A percentile compares a stretch with the other conserved stretches of the same genome.
Conservation (phyloP, 2,113 vertebrate genomes). For the Collichthys lucidus region DNA sequence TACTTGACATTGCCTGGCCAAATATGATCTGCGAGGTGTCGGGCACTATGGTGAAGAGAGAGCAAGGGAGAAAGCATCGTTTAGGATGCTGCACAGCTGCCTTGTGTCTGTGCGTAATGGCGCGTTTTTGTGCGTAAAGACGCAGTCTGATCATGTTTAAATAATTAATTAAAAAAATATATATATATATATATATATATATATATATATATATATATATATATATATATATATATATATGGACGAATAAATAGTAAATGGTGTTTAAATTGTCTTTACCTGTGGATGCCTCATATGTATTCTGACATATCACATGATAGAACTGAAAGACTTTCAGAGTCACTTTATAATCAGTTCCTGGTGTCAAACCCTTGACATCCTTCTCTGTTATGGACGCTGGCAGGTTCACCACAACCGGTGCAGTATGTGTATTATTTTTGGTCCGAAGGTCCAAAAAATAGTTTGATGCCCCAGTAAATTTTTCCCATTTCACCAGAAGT, state of each 20-base stretch:
- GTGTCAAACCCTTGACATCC: constrained; percentile 69
- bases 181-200: too few relatives aligned
- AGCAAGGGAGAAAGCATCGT: neutral
- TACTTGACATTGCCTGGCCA: constrained; percentile 69
- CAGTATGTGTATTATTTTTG: constrained; percentile 54
- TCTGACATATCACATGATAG: constrained; percentile 57
- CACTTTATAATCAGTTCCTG: constrained; percentile 78
- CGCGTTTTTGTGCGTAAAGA: neutral
- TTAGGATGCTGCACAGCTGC: neutral
- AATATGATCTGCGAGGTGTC: constrained; percentile 73
- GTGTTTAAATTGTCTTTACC: constrained; percentile 54
- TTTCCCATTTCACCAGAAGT: constrained; percentile 76
- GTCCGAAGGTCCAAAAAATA: constrained; percentile 82
- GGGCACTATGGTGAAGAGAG: constrained; percentile 67
- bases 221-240: neutral
- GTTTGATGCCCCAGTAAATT: constrained; percentile 51
- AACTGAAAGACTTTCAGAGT: constrained; percentile 79
- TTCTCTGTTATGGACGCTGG: neutral
- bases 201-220: too few relatives aligned
- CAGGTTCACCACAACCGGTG: constrained; percentile 72
- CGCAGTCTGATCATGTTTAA: neutral
- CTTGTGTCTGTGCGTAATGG: neutral
- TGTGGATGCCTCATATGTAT: constrained; percentile 54
- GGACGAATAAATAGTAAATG: neutral
- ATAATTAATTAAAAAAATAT: too few relatives aligned